Evolutionary conservation across 2,113 vertebrate genomes (phyloP), one percentile per base, ranked within the genome.

Genomic region (Rutilus rutilus): DNA sequence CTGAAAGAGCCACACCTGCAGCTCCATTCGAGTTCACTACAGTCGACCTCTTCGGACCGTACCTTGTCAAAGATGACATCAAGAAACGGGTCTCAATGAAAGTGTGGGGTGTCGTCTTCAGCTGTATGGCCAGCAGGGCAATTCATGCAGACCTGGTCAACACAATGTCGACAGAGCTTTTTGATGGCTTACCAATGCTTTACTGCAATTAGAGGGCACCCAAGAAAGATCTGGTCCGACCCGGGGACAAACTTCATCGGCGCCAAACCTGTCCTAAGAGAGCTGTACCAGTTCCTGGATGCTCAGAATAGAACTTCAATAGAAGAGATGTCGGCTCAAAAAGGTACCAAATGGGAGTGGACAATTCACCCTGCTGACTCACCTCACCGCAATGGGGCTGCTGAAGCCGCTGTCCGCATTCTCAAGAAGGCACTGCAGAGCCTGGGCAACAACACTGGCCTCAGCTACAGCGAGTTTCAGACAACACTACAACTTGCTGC

Each of bases 341-440:
- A 89, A 47, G 78, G 84, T 9, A 90, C 54, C 10, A 45, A 82
- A 21, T 85, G 82, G 84, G 19, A 5, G 2, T 91, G 87, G 84
- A 85, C 83, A 8, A 77, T 89, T 17, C 86, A 86, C 12, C 86
- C 86, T 0, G 86, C 89, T 0, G 85, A 91, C 30, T 90, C 82
- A 9, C 89, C 88, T 4, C 88, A 91, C 15, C 27, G 78, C 4
- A 91, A 90, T 62, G 80, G 89, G 17, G 87, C 87, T 10, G 88
- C 89, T n/a, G 85, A 91, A 57, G 88, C 85, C 15, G 87, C 90
- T 30, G 89, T 89, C 0, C 50, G 21, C 1, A 45, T 73, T 15
- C 62, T 86, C 12, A 87, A 90, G 25, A 25, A 36, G 12, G 90
- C 85, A 7, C 19, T 91, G 3, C 50, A 76, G n/a, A 89, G 36